A percentile compares a stretch with the other conserved stretches of the same genome.
phyloP scores from a whole-genome alignment of 2,797 vertebrate genomes.

The Pangasius djambal region DNA sequence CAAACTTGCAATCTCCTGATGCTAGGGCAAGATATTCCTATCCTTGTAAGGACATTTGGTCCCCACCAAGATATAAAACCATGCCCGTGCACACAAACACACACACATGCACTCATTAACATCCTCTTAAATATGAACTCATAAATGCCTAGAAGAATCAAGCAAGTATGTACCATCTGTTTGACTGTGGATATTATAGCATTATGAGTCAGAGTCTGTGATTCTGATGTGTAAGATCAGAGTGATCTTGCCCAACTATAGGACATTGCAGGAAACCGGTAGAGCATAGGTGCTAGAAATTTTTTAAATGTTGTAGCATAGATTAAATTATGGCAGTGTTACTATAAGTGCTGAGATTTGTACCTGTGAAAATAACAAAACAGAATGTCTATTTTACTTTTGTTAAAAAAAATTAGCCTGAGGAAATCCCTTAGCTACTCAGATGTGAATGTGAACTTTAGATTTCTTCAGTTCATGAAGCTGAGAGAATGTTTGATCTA shows the following conservation, averaged over 20 bases:
- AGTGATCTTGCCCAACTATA: constrained; percentile 30
- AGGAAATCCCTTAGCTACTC: neutral
- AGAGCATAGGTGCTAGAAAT: neutral
- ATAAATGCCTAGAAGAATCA: constrained; percentile 28
- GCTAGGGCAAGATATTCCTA: neutral
- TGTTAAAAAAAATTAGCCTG: neutral
- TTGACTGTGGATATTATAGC: constrained; percentile 50
- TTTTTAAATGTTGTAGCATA: neutral
- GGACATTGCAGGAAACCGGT: constrained; percentile 15
- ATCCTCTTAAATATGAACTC: constrained; percentile 1
- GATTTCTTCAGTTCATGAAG: neutral
- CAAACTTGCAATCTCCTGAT: neutral
- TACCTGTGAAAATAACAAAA: neutral
- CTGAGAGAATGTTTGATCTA: neutral
- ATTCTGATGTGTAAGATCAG: constrained; percentile 43
- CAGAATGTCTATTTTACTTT: neutral
- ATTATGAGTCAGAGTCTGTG: constrained; percentile 54
- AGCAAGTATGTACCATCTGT: constrained; percentile 48
- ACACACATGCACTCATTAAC: constrained; percentile 53
- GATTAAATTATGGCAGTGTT: neutral
- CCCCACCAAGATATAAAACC: neutral
- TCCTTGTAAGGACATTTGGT: neutral
- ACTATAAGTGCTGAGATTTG: neutral
- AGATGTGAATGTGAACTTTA: neutral
- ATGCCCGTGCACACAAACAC: constrained; percentile 9